phyloP scores from a whole-genome alignment of 2,797 vertebrate species.

The Buceros bicornis region DNA sequence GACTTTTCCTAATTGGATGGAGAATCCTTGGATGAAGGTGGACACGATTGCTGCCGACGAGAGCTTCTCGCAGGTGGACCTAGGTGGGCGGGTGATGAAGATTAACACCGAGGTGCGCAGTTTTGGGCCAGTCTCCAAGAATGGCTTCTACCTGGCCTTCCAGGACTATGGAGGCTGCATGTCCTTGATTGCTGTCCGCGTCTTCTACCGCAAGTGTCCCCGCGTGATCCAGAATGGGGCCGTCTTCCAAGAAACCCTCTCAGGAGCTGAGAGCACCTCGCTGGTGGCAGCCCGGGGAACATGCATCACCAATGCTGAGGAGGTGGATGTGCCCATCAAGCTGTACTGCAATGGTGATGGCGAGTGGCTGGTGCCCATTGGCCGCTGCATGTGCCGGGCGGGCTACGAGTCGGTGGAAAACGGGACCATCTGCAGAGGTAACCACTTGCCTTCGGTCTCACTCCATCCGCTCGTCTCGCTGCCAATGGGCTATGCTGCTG shows the following conservation, averaged over 20 bases:
- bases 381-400: slow-evolving; percentile 93
- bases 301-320: slow-evolving; percentile 92
- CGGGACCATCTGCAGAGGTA: slow-evolving; percentile 91
- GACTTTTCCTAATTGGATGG: slow-evolving; percentile 93
- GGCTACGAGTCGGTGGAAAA: slow-evolving; percentile 91
- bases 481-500: fast-evolving
- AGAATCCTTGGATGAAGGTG: slow-evolving; percentile 97
- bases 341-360: slow-evolving; percentile 96
- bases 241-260: slow-evolving; percentile 91
- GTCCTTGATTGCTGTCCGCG: slow-evolving; percentile 93
- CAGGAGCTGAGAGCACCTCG: slow-evolving; percentile 94
- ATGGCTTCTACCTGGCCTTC: slow-evolving; percentile 94
- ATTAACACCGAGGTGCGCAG: slow-evolving; percentile 96
- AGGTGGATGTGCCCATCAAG: slow-evolving; percentile 96
- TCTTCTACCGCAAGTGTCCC: slow-evolving; percentile 95
- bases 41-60: slow-evolving; percentile 96
- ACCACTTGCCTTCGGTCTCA: neutral
- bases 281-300: slow-evolving; percentile 92
- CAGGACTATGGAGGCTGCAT: slow-evolving; percentile 98
- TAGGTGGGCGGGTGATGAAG: slow-evolving; percentile 95
- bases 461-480: fast-evolving
- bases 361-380: slow-evolving; percentile 97
- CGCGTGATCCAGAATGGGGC: slow-evolving; percentile 90
- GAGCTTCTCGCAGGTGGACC: slow-evolving; percentile 96
- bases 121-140: slow-evolving; percentile 93